A percentile compares a stretch with the other conserved stretches of the same genome.
phyloP scores from a whole-genome alignment of 2,113 vertebrate genomes.

The Pyxicephalus adspersus region DNA sequence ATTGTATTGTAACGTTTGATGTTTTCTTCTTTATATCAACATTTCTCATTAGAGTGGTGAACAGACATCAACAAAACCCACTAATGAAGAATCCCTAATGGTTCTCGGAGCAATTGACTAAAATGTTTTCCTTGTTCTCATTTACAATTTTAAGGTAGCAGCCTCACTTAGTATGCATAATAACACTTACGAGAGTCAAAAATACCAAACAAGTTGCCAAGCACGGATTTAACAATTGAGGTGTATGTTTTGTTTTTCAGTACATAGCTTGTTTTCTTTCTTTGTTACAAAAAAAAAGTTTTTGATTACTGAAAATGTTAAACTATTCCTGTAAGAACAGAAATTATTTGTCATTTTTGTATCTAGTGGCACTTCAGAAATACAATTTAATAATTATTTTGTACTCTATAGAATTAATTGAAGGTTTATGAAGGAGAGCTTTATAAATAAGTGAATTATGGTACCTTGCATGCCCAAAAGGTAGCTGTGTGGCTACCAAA shows the following conservation, averaged over 20 bases:
- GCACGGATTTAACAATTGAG: background rate
- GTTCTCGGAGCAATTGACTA: conserved; percentile 54
- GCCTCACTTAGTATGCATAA: conserved; percentile 46
- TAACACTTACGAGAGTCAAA: conserved; percentile 26
- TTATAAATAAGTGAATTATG: too few species aligned
- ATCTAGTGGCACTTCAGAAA: too few species aligned
- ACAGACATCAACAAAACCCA: conserved; percentile 54
- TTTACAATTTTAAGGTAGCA: conserved; percentile 54
- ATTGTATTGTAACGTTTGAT: conserved; percentile 55
- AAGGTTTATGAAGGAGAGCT: too few species aligned
- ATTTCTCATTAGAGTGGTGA: conserved; percentile 56
- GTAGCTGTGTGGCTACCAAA: too few species aligned
- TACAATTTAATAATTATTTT: too few species aligned
- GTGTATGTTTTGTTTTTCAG: background rate
- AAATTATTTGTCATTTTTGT: too few species aligned
- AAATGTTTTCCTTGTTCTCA: conserved; percentile 56
- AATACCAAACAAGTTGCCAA: conserved; percentile 23
- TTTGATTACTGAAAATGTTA: background rate
- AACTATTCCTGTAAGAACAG: too few species aligned
- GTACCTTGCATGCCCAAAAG: too few species aligned
- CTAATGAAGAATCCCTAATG: conserved; percentile 56
- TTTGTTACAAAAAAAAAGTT: background rate
- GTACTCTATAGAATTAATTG: too few species aligned
- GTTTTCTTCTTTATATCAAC: background rate
- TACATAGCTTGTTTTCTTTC: background rate